These are phyloP conservation scores for Dascillus cervinus DNA, from an alignment of 2,888 invertebrate species.

Conservation along the genomic window DNA sequence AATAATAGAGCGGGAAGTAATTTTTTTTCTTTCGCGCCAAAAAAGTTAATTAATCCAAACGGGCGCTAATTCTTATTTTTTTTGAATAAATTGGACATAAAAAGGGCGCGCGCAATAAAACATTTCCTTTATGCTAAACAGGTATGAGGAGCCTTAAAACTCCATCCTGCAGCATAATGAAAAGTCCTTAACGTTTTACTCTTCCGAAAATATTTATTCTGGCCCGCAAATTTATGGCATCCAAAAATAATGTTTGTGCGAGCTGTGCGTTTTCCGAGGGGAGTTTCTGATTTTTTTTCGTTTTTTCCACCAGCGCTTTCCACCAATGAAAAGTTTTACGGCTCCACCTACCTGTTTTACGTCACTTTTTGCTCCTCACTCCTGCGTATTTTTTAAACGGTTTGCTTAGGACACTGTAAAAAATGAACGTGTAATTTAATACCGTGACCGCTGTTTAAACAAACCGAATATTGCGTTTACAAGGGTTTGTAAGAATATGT, in stretches of 20 bases:
- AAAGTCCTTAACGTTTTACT: conserved; percentile 45
- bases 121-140: conserved; percentile 44
- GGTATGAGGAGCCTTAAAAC: conserved; percentile 41
- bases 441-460: conserved; percentile 38
- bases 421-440: conserved; percentile 42
- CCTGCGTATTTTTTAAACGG: conserved; percentile 30
- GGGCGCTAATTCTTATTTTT: conserved; percentile 19
- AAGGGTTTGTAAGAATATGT: conserved; percentile 22
- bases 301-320: no score
- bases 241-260: conserved; percentile 44
- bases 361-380: conserved; percentile 33
- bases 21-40: no score
- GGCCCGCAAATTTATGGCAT: conserved; percentile 44
- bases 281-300: conserved; percentile 34
- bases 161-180: conserved; percentile 40
- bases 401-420: conserved; percentile 31
- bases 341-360: conserved; percentile 35
- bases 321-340: conserved; percentile 40
- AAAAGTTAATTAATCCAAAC: no score
- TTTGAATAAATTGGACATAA: conserved; percentile 11
- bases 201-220: conserved; percentile 46
- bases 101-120: no score
- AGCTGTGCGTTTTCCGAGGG: conserved; percentile 35
- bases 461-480: conserved; percentile 38
- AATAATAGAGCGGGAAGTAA: no score